Conservation (phyloP, 2,888 invertebrate species). For the Eupeodes luniger region DNA sequence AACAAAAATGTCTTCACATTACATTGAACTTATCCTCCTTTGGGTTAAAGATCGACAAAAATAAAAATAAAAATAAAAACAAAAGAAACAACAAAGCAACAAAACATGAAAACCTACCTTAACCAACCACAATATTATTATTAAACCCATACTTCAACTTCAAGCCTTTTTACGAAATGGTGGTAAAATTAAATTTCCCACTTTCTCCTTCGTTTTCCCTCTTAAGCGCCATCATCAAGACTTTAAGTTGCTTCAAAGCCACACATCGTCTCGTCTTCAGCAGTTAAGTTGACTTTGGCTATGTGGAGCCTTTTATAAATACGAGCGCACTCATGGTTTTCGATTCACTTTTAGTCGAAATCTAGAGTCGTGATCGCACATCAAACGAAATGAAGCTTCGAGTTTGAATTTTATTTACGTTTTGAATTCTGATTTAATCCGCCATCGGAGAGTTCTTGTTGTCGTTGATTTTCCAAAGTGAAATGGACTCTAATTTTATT, state of each 20-base stretch:
- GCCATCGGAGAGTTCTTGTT: background rate
- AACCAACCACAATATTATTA: background rate
- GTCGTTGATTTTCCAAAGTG: conserved; percentile 19
- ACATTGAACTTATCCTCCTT: conserved; percentile 28
- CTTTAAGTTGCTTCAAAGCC: conserved; percentile 13
- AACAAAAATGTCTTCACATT: conserved; percentile 28
- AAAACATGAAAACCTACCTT: conserved; percentile 16
- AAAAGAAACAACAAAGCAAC: background rate
- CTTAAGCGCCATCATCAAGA: conserved; percentile 46
- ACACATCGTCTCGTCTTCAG: conserved; percentile 5
- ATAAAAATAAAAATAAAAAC: conserved; percentile 5
- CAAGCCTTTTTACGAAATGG: conserved; percentile 44
- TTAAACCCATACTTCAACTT: conserved; percentile 27
- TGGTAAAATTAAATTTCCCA: conserved; percentile 80
- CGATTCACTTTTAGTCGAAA: conserved; percentile 80
- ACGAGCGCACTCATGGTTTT: conserved; percentile 78
- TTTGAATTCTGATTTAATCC: conserved; percentile 18
- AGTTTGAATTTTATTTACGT: background rate
- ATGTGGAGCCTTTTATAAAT: conserved; percentile 81
- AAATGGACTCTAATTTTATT: conserved; percentile 21
- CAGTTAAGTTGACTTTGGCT: conserved; percentile 42
- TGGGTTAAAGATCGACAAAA: background rate
- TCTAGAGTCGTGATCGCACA: conserved; percentile 72
- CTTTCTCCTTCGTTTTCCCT: conserved; percentile 80
- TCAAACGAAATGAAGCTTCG: conserved; percentile 43